Evolutionary conservation across 1,140 invertebrate species (phyloP), one percentile per base, ranked within the genome.

Genomic region (Lepeophtheirus salmonis): DNA sequence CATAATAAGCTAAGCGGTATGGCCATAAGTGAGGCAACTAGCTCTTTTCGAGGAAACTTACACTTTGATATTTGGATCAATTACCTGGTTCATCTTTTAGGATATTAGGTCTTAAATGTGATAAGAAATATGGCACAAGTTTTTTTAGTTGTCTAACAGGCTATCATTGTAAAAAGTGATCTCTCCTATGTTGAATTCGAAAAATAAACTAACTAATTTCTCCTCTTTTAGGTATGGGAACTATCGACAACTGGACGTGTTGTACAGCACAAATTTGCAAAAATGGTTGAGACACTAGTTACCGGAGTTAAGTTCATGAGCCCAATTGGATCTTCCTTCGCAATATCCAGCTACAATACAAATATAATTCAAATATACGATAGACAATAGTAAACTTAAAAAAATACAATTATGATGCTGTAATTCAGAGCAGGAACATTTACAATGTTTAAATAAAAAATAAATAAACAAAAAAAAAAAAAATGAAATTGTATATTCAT

Each of bases 151-250:
- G 54, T 20, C 24, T 56, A 12, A 4, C 24, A 6, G 10, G 6
- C 22, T 56, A 3, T 52, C 4, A 52, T 52, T 6, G 6, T 6
- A 12, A 3, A 56, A 12, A 23, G 4, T 56, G 4, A 10, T 10
- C 22, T 41, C n/a, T 30, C 25, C 2, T 21, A 57, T n/a, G n/a
- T n/a, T n/a, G n/a, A n/a, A n/a, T n/a, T n/a, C n/a, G n/a, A n/a
- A n/a, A n/a, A n/a, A n/a, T n/a, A n/a, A n/a, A n/a, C n/a, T n/a
- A n/a, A n/a, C n/a, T n/a, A n/a, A n/a, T n/a, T n/a, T n/a, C n/a
- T n/a, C n/a, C n/a, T n/a, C n/a, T n/a, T n/a, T n/a, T n/a, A 41
- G 55, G 55, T 57, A 2, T 57, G 55, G 55, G 20, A 57, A 41
- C 22, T 57, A 18, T 57, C 55, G 3, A 25, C 22, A 24, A 57